Base-by-base conservation (phyloP, 2,888 invertebrate genomes). In the Xanthia icteritia region DNA sequence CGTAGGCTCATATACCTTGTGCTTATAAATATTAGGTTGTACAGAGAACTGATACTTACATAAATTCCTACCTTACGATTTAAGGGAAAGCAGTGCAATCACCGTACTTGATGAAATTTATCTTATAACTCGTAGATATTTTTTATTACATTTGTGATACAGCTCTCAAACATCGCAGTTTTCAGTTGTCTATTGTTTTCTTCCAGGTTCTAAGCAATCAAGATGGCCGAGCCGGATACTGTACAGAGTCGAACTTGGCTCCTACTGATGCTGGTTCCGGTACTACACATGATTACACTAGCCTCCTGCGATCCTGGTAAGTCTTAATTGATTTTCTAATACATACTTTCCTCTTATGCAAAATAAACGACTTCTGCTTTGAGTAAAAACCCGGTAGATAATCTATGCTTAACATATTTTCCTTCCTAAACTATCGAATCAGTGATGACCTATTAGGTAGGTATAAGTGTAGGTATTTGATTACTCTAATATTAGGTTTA, bases 301-400 rank as follows among this genome's bases (percentile, higher is more conserved):
- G 89, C 86, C 64, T 82, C 88, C 72, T 89, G 92, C 63, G 90
- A 94, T 85, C 92, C 94, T 86, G 94, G 94, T 94, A 82, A 86
- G 87, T 77, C 61, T n/a, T 20, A 8, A 20, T 11, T 13, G 0
- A 42, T 31, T 60, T 23, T 4, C 2, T n/a, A 31, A 31, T n/a
- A n/a, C n/a, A 17, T 27, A 36, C 48, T 48, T 42, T 17, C 39
- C 13, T 39, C 20, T 61, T 17, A 27, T 6, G 15, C 1, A 48
- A 56, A 56, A 48, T 17, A 8, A n/a, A 23, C 1, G 5, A 45
- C 15, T 48, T 68, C 4, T n/a, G 6, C 2, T 1, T 23, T 5
- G 6, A 60, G 8, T 60, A 42, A 31, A 56, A 56, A 13, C n/a
- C 56, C 23, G 11, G 27, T 56, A 23, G 39, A 54, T 36, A 31